Percentiles rank a stretch among this genome's conserved stretches.
Evolutionary conservation across 2,888 invertebrate species (phyloP).

Genomic region (Acrobasis repandana): DNA sequence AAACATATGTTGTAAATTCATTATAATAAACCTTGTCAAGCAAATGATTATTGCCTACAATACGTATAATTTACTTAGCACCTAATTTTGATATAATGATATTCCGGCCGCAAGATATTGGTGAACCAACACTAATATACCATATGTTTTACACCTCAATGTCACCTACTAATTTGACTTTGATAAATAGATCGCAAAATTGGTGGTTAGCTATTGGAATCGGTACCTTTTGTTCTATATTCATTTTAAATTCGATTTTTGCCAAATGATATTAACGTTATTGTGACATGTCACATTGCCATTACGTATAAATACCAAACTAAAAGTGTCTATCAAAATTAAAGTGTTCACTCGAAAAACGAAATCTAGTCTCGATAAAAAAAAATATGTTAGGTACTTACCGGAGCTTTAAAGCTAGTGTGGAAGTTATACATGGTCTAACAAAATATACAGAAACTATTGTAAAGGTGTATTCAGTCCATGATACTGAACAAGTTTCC

Average conservation of each 20-base stretch:
- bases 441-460: too few species aligned
- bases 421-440: too few species aligned
- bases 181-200: slow-evolving; percentile 69
- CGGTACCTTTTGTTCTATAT: slow-evolving; percentile 32
- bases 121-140: slow-evolving; percentile 46
- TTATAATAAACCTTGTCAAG: slow-evolving; percentile 21
- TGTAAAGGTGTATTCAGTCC: too few species aligned
- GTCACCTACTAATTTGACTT: slow-evolving; percentile 74
- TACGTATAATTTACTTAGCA: slow-evolving; percentile 71
- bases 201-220: slow-evolving; percentile 47
- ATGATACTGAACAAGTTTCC: too few species aligned
- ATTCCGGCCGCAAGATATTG: slow-evolving; percentile 47
- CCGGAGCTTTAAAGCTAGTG: too few species aligned
- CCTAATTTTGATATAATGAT: slow-evolving; percentile 69
- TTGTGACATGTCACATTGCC: too few species aligned
- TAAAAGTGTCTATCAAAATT: too few species aligned
- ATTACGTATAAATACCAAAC: too few species aligned
- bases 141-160: slow-evolving; percentile 70
- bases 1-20: slow-evolving; percentile 10
- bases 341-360: too few species aligned
- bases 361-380: too few species aligned
- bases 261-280: too few species aligned
- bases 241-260: slow-evolving; percentile 28
- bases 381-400: too few species aligned
- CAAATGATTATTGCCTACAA: slow-evolving; percentile 32